Evolutionary conservation across 2,113 vertebrate species (phyloP).

Genomic region (Paedocypris sp.): DNA sequence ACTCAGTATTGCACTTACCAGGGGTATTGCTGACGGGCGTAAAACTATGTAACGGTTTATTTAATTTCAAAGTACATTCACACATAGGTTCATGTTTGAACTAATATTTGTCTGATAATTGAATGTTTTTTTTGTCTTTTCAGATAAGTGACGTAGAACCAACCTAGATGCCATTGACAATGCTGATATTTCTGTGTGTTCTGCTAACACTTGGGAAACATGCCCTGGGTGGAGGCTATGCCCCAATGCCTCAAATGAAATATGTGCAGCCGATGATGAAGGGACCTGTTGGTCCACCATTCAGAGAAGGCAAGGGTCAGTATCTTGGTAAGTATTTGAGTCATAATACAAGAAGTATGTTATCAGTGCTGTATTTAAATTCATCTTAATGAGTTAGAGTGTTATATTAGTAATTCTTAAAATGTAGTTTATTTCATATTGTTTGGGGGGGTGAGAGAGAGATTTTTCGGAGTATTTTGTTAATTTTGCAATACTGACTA

Average conservation of each 20-base stretch:
- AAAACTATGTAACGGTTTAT: conserved; percentile 11
- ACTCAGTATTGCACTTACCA: conserved; percentile 8
- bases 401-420: too few relatives aligned
- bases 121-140: neutral
- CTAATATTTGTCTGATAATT: neutral
- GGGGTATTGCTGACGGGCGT: conserved; percentile 7
- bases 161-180: conserved; percentile 45
- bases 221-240: conserved; percentile 71
- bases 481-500: too few relatives aligned
- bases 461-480: too few relatives aligned
- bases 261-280: conserved; percentile 97
- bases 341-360: too few relatives aligned
- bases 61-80: too few relatives aligned
- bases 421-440: too few relatives aligned
- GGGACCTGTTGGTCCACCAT: conserved; percentile 89
- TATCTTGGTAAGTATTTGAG: conserved; percentile 84
- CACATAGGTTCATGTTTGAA: too few relatives aligned
- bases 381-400: too few relatives aligned
- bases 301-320: conserved; percentile 95
- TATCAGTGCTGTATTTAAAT: too few relatives aligned
- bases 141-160: conserved; percentile 36
- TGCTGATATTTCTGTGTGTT: conserved; percentile 54
- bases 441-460: too few relatives aligned
- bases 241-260: conserved; percentile 75
- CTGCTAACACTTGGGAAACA: conserved; percentile 56